phyloP scores from a whole-genome alignment of 92 coral and sea anemone genomes.

The Diadumene lineata region DNA sequence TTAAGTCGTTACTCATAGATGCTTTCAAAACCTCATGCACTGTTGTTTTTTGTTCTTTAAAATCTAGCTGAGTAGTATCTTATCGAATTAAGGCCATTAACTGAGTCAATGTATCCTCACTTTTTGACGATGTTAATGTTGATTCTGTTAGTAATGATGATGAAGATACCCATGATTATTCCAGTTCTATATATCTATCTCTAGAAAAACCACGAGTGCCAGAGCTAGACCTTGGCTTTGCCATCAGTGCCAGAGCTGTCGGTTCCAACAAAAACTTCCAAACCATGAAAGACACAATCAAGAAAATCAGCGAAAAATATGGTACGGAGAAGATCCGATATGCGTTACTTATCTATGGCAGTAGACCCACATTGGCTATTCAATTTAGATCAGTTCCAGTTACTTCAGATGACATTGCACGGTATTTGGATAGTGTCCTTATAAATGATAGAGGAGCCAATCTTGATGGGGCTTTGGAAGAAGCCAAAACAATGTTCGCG shows the following conservation, averaged over 20 bases:
- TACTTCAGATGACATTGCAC: slow-evolving; percentile 31
- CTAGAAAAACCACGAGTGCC: slow-evolving; percentile 54
- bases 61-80: too few species aligned
- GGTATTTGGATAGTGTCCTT: slow-evolving; percentile 35
- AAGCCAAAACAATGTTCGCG: slow-evolving; percentile 50
- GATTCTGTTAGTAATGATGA: slow-evolving; percentile 1
- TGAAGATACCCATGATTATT: too few species aligned
- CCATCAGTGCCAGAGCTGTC: slow-evolving; percentile 61
- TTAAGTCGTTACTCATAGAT: too few species aligned
- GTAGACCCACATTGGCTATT: slow-evolving; percentile 29
- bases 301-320: slow-evolving; percentile 60
- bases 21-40: too few species aligned
- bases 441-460: slow-evolving; percentile 39
- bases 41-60: too few species aligned
- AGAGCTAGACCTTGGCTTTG: slow-evolving; percentile 67
- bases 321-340: slow-evolving; percentile 63
- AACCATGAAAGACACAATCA: slow-evolving; percentile 45
- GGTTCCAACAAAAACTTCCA: slow-evolving; percentile 49
- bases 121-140: too few species aligned
- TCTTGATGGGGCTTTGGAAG: slow-evolving; percentile 52
- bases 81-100: too few species aligned
- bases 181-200: not conserved
- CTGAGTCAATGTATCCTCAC: too few species aligned
- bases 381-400: slow-evolving; percentile 31
- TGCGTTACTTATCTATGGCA: slow-evolving; percentile 52